Conservation (phyloP, 2,797 vertebrate genomes). For the Astyanax mexicanus region DNA sequence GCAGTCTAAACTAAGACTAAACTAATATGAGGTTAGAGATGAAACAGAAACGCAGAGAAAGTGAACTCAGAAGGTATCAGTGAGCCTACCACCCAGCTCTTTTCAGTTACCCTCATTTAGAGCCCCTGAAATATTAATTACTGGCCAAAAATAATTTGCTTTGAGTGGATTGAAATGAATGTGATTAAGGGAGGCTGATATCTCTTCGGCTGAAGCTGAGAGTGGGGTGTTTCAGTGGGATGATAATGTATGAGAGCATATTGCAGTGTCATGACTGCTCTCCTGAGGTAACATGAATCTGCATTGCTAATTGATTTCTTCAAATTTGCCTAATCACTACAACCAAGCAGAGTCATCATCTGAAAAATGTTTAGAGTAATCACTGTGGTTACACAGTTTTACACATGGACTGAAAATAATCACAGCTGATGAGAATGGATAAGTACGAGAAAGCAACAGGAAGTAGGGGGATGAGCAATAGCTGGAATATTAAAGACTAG, state of each 20-base stretch:
- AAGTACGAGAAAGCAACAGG: neutral
- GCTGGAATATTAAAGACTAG: no score
- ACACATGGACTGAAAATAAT: neutral
- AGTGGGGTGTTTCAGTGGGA: conserved; percentile 8
- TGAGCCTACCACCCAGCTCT: conserved; percentile 29
- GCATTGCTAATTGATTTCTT: neutral
- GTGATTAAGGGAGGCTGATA: conserved; percentile 18
- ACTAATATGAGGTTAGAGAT: conserved; percentile 1
- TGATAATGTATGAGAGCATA: conserved; percentile 9
- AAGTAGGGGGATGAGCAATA: no score
- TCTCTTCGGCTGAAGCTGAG: conserved; percentile 11
- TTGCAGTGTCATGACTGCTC: conserved; percentile 10
- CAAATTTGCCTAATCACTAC: conserved; percentile 13
- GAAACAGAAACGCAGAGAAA: conserved; percentile 10
- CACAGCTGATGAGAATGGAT: neutral
- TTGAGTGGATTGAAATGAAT: conserved; percentile 9
- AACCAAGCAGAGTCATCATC: neutral
- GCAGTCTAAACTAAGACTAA: neutral
- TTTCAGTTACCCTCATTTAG: conserved; percentile 28
- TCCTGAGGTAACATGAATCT: conserved; percentile 11
- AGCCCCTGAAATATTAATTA: conserved; percentile 27
- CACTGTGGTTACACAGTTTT: neutral
- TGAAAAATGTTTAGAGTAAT: neutral
- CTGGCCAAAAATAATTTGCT: conserved; percentile 23
- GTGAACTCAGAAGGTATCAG: conserved; percentile 4